These are phyloP conservation scores for Campoletis sonorensis DNA, from an alignment of 1,140 invertebrate genomes.

Conservation along the genomic window DNA sequence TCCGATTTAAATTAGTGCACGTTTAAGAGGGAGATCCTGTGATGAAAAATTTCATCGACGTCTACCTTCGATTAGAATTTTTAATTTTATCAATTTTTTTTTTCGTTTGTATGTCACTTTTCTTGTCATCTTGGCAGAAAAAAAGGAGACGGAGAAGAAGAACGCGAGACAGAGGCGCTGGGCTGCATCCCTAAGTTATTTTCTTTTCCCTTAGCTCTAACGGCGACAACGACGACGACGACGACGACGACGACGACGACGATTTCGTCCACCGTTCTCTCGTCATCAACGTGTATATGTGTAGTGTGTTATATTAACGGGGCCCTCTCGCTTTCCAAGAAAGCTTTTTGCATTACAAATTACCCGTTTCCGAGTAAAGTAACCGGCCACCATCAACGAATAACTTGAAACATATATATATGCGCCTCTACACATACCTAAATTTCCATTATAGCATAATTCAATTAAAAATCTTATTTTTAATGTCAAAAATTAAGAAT, in stretches of 20 bases:
- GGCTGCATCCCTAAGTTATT: constrained; percentile 1
- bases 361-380: constrained; percentile 31
- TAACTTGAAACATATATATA: background rate
- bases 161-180: background rate
- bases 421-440: background rate
- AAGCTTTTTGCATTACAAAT: constrained; percentile 42
- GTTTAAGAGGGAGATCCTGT: too few relatives aligned
- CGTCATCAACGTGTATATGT: background rate
- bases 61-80: too few relatives aligned
- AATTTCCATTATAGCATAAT: too few relatives aligned
- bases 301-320: constrained; percentile 2
- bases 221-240: too few relatives aligned
- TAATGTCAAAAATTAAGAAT: too few relatives aligned
- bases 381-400: background rate
- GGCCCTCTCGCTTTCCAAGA: constrained; percentile 27
- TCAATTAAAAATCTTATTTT: too few relatives aligned
- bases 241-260: background rate
- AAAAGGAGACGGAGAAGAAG: background rate
- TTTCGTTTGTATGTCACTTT: background rate
- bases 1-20: too few relatives aligned
- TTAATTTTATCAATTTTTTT: too few relatives aligned
- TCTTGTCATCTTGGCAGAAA: background rate
- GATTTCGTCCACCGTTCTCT: background rate
- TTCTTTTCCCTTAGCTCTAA: background rate
- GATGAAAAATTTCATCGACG: too few relatives aligned